These are phyloP conservation scores for Aleiodes testaceus DNA, from an alignment of 2,888 invertebrate species.

Conservation along the genomic window DNA sequence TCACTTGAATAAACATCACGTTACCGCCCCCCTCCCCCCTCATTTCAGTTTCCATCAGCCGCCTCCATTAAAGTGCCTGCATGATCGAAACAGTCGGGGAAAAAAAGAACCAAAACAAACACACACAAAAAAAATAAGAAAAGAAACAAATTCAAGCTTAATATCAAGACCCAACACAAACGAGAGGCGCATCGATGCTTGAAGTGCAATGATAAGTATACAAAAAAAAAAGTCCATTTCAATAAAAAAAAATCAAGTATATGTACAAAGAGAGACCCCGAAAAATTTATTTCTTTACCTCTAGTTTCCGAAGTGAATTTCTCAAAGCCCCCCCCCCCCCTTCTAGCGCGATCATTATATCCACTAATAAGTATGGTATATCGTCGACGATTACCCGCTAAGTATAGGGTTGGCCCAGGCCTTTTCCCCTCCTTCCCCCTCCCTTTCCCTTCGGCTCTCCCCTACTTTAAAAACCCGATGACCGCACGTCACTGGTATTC, in stretches of 20 bases:
- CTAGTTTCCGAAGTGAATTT: conserved; percentile 45
- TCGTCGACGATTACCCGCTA: conserved; percentile 69
- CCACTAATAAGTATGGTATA: conserved; percentile 70
- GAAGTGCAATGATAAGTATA: conserved; percentile 24
- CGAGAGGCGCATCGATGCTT: conserved; percentile 8
- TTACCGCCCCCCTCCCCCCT: not conserved
- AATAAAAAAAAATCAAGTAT: conserved; percentile 15
- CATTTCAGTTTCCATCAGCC: conserved; percentile 15
- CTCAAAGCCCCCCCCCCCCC: conserved; percentile 47
- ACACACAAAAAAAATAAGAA: not conserved
- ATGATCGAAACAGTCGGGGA: not conserved
- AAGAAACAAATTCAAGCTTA: conserved; percentile 18
- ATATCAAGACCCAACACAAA: conserved; percentile 11
- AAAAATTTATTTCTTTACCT: conserved; percentile 21
- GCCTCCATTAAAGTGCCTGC: conserved; percentile 31
- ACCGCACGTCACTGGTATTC: conserved; percentile 66
- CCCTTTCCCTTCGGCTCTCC: conserved; percentile 1
- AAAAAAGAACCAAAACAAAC: conserved; percentile 8
- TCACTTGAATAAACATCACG: conserved; percentile 33
- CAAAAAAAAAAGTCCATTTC: not conserved
- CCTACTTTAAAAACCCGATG: conserved; percentile 58
- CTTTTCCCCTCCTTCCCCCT: not conserved
- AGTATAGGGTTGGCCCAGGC: conserved; percentile 64
- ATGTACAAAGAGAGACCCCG: conserved; percentile 18
- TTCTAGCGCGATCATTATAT: conserved; percentile 62